Percentiles rank a stretch among this genome's conserved stretches.
These are phyloP conservation scores for Salticus scenicus DNA, from an alignment of 2,888 invertebrate species.

Conservation along the genomic window DNA sequence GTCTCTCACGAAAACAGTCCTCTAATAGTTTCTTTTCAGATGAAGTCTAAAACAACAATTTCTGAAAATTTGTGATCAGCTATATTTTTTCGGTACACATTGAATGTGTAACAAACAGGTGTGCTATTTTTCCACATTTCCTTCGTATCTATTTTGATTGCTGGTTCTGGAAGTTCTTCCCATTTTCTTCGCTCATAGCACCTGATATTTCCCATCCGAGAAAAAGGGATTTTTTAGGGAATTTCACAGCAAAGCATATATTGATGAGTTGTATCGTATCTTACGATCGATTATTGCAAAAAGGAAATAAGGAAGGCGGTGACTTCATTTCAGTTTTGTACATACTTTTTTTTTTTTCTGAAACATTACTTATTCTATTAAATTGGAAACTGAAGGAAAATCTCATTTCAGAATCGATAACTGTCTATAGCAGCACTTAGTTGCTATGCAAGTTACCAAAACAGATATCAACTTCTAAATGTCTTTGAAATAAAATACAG, in stretches of 20 bases:
- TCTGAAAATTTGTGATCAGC: neutral
- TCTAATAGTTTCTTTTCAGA: neutral
- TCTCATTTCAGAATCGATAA: neutral
- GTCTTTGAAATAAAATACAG: neutral
- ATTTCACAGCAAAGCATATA: neutral
- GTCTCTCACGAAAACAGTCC: neutral
- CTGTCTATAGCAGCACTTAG: neutral
- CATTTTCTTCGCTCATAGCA: neutral
- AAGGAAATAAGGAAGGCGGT: neutral
- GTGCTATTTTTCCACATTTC: neutral
- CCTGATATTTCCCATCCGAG: neutral
- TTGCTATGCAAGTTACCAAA: slow-evolving; percentile 3
- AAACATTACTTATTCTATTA: neutral
- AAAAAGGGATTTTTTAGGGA: neutral
- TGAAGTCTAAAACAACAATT: neutral
- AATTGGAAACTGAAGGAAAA: neutral
- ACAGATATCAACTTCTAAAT: neutral
- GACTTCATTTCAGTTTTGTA: slow-evolving; percentile 8
- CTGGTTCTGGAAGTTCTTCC: neutral
- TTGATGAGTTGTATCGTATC: slow-evolving; percentile 3
- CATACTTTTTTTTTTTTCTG: neutral
- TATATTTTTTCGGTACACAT: neutral
- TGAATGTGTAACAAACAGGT: neutral
- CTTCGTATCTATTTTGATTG: neutral
- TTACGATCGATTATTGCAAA: neutral